Conservation (phyloP, 1,140 invertebrate genomes). For the Steinernema feltiae region DNA sequence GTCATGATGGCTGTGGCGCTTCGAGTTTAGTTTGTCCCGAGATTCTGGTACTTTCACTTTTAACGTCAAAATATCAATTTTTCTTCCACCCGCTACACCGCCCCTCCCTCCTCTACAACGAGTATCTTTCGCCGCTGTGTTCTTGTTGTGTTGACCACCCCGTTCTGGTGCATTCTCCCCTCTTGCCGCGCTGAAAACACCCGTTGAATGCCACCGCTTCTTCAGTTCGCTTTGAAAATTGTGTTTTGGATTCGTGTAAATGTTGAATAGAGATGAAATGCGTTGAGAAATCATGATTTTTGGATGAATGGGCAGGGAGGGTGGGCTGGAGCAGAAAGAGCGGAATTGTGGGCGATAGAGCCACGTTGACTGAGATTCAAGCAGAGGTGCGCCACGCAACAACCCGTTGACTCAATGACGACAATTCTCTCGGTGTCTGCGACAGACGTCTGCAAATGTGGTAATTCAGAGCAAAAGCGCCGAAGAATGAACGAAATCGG, state of each 20-base stretch:
- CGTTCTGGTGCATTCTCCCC: neutral
- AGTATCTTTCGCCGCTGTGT: neutral
- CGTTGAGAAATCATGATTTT: neutral
- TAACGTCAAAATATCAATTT: neutral
- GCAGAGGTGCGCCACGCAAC: too few relatives aligned
- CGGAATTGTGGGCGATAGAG: too few relatives aligned
- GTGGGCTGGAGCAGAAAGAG: too few relatives aligned
- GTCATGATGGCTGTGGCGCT: too few relatives aligned
- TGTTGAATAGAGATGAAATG: neutral
- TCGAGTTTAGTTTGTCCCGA: neutral
- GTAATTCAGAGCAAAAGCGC: too few relatives aligned
- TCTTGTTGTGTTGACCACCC: neutral
- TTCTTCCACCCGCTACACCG: neutral
- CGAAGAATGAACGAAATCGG: too few relatives aligned
- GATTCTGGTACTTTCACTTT: conserved; percentile 5
- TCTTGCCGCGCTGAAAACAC: neutral
- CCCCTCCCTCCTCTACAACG: neutral
- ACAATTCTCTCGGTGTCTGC: too few relatives aligned
- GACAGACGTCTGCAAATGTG: too few relatives aligned
- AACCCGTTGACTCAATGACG: too few relatives aligned
- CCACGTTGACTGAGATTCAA: too few relatives aligned
- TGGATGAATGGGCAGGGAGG: too few relatives aligned
- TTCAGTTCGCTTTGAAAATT: neutral
- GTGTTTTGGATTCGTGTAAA: neutral
- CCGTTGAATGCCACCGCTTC: neutral